Evolutionary conservation across 2,113 vertebrate species (phyloP).

Genomic region (Notothenia rossii): DNA sequence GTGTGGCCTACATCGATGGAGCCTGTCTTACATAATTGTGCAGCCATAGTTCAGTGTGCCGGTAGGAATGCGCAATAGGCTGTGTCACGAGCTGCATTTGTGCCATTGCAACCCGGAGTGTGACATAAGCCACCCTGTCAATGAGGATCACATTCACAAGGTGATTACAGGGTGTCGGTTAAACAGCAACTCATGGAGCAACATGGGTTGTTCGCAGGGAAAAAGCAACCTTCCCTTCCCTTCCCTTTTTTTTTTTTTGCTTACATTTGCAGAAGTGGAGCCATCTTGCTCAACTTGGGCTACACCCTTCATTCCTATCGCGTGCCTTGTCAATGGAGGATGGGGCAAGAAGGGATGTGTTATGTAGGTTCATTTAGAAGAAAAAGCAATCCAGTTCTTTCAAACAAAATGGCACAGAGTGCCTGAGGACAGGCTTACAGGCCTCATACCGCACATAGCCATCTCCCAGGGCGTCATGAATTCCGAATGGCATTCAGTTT

Average conservation of each 20-base stretch:
- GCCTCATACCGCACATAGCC: conserved; percentile 38
- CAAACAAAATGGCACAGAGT: conserved; percentile 60
- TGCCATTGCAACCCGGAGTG: conserved; percentile 72
- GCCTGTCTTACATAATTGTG: conserved; percentile 77
- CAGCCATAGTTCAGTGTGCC: conserved; percentile 74
- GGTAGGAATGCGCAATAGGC: conserved; percentile 77
- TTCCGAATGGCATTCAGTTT: conserved; percentile 38
- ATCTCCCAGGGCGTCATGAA: conserved; percentile 40
- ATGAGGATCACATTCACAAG: conserved; percentile 72
- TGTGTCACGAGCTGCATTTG: conserved; percentile 78
- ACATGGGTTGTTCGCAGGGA: conserved; percentile 27
- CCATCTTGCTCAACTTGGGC: conserved; percentile 78
- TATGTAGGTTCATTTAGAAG: conserved; percentile 56
- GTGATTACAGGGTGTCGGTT: conserved; percentile 46
- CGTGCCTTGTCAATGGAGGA: conserved; percentile 65
- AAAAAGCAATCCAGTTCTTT: conserved; percentile 21
- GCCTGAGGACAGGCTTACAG: conserved; percentile 60
- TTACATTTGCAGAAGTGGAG: conserved; percentile 77
- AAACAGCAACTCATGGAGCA: conserved; percentile 40
- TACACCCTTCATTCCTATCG: conserved; percentile 79
- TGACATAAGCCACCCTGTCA: conserved; percentile 72
- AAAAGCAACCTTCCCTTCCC: conserved; percentile 7
- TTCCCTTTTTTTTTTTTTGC: conserved; percentile 46
- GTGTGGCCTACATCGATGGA: conserved; percentile 44
- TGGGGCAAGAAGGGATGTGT: conserved; percentile 65